A percentile compares a stretch with the other conserved stretches of the same genome.
Conservation (phyloP, 1,140 invertebrate genomes). For the Ceratoteleas bidentatus region DNA sequence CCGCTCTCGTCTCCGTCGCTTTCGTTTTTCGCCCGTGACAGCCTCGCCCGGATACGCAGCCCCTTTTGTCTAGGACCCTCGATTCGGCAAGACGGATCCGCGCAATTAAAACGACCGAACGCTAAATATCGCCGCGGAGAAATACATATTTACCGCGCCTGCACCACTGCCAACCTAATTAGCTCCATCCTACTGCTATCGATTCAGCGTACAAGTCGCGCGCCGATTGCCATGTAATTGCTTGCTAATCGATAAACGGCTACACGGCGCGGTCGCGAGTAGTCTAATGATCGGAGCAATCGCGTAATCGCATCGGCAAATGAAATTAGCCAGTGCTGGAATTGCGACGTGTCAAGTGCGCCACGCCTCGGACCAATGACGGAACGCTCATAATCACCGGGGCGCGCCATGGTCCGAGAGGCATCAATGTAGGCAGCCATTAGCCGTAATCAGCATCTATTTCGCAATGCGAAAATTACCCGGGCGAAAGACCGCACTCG, state of each 20-base stretch:
- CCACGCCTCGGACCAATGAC: conserved; percentile 22
- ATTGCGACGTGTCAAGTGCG: conserved; percentile 32
- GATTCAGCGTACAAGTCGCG: too few species aligned
- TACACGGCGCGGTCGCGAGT: background rate
- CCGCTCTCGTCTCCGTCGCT: conserved; percentile 51
- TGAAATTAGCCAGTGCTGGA: too few species aligned
- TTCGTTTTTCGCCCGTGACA: conserved; percentile 50
- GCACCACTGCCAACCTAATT: conserved; percentile 31
- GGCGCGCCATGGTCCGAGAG: conserved; percentile 10
- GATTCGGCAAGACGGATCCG: conserved; percentile 75
- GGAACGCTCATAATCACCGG: conserved; percentile 36
- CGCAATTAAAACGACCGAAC: conserved; percentile 76
- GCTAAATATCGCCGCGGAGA: conserved; percentile 26
- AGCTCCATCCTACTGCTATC: too few species aligned
- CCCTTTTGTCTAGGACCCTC: conserved; percentile 67
- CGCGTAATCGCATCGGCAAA: too few species aligned
- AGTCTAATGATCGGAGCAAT: too few species aligned
- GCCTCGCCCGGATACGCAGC: conserved; percentile 40
- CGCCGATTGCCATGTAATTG: conserved; percentile 27
- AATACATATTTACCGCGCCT: conserved; percentile 72
- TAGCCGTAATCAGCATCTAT: conserved; percentile 40
- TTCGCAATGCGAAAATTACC: conserved; percentile 38
- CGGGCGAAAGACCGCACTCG: conserved; percentile 1
- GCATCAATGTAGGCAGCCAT: conserved; percentile 35
- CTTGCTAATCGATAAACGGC: conserved; percentile 1